phyloP scores from a whole-genome alignment of 1,140 invertebrate genomes.

The Maconellicoccus hirsutus region DNA sequence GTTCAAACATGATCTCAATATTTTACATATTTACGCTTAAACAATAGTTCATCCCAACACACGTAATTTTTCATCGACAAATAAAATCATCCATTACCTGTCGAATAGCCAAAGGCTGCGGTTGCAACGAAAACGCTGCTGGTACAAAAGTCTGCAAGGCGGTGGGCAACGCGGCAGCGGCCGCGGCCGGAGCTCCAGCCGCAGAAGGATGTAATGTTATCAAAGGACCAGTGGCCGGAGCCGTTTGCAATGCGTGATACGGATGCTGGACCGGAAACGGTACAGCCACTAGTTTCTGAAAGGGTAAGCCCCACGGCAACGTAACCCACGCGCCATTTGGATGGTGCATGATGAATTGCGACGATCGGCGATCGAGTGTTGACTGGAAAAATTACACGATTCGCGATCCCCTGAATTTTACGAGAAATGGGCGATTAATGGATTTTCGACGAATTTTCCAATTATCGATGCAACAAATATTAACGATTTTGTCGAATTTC shows the following conservation, averaged over 20 bases:
- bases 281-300: background rate
- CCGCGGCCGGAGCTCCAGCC: background rate
- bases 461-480: too few relatives aligned
- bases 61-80: too few relatives aligned
- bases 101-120: constrained; percentile 2
- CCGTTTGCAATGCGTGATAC: constrained; percentile 1
- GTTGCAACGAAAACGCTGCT: background rate
- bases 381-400: too few relatives aligned
- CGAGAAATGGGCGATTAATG: too few relatives aligned
- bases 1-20: too few relatives aligned
- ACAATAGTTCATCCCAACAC: too few relatives aligned
- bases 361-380: too few relatives aligned
- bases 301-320: constrained; percentile 4
- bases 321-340: constrained; percentile 16
- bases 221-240: background rate
- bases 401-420: too few relatives aligned
- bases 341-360: constrained; percentile 9
- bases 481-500: too few relatives aligned
- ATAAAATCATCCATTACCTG: background rate
- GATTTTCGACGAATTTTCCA: too few relatives aligned
- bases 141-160: background rate
- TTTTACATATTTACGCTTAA: too few relatives aligned
- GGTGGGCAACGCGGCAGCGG: background rate
- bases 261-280: constrained; percentile 14
- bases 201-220: background rate